phyloP scores from a whole-genome alignment of 2,113 vertebrate species.

The Dipodomys ordii region DNA sequence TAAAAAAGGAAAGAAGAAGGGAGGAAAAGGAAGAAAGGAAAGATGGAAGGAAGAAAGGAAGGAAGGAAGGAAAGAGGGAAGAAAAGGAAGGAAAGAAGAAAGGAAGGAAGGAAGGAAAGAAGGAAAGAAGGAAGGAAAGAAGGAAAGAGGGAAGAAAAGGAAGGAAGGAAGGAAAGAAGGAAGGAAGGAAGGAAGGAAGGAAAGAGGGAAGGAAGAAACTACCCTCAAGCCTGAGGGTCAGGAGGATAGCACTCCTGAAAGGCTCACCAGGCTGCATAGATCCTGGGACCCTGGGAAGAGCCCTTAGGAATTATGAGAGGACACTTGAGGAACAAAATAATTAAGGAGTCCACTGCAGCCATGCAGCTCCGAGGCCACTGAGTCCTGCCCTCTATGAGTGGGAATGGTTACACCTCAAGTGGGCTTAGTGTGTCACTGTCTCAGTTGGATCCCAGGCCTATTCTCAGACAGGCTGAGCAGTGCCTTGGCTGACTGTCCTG shows the following conservation, averaged over 20 bases:
- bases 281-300: not conserved
- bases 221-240: not conserved
- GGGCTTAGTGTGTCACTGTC: not conserved
- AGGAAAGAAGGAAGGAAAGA: too few relatives aligned
- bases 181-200: too few relatives aligned
- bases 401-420: too few relatives aligned
- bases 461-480: not conserved
- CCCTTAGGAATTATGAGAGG: not conserved
- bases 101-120: too few relatives aligned
- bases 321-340: not conserved
- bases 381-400: not conserved
- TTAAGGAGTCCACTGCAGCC: not conserved
- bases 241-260: not conserved
- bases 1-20: too few relatives aligned
- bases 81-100: too few relatives aligned
- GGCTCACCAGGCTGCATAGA: not conserved
- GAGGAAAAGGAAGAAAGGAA: too few relatives aligned
- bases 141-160: too few relatives aligned
- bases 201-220: too few relatives aligned
- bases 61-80: too few relatives aligned
- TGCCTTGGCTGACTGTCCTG: not conserved
- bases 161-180: too few relatives aligned
- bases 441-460: not conserved
- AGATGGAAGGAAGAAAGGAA: too few relatives aligned
- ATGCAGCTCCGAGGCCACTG: not conserved